A percentile compares a stretch with the other conserved stretches of the same genome.
Conservation (phyloP, 2,113 vertebrate genomes). For the Mobula hypostoma region DNA sequence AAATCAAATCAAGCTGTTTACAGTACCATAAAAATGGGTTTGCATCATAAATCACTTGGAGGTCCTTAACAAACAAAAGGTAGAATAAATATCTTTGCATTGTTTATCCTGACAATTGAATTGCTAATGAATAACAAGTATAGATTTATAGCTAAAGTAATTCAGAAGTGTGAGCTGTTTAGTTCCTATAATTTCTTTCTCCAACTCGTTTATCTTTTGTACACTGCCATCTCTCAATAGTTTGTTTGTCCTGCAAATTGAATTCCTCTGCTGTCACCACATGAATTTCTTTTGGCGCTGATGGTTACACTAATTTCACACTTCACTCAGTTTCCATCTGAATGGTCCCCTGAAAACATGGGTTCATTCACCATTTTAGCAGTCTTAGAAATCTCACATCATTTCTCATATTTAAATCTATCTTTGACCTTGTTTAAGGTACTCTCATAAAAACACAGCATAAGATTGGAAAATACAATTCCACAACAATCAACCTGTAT, state of each 20-base stretch:
- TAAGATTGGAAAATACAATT: background rate
- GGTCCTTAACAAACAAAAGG: background rate
- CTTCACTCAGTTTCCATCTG: constrained; percentile 36
- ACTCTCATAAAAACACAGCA: background rate
- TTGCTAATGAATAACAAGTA: background rate
- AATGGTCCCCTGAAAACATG: constrained; percentile 16
- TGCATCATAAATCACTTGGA: background rate
- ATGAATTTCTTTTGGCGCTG: constrained; percentile 32
- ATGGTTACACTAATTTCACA: constrained; percentile 36
- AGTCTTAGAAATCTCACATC: background rate
- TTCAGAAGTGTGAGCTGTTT: constrained; percentile 40
- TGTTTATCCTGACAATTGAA: background rate
- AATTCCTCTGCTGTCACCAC: constrained; percentile 10
- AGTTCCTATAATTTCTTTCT: constrained; percentile 39
- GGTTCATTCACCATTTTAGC: constrained; percentile 29
- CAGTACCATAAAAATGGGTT: background rate
- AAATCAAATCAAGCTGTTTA: background rate
- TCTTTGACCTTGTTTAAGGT: background rate
- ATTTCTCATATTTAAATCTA: background rate
- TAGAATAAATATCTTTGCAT: background rate
- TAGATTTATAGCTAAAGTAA: background rate
- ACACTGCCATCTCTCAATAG: background rate
- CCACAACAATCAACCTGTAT: background rate
- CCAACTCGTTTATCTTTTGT: constrained; percentile 13
- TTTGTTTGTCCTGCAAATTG: background rate